Conservation (phyloP, 2,797 vertebrate genomes). For the Poeciliopsis infans region DNA sequence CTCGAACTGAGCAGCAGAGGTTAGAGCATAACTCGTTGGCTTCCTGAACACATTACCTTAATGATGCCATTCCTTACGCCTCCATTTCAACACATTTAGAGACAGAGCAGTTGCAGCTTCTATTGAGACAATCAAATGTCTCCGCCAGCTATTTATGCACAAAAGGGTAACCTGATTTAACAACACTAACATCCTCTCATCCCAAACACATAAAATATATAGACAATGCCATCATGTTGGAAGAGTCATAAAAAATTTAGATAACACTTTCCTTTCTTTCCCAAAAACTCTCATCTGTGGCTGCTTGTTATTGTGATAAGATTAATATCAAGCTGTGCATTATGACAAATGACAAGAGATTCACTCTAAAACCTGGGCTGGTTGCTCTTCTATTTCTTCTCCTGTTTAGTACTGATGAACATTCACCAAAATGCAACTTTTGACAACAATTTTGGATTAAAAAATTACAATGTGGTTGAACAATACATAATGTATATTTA, state of each 20-base stretch:
- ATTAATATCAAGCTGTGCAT: conserved; percentile 76
- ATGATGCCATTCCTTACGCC: conserved; percentile 73
- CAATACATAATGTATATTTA: not conserved
- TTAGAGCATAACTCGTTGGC: conserved; percentile 67
- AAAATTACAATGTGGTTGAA: not conserved
- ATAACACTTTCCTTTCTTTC: conserved; percentile 64
- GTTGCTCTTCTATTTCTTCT: conserved; percentile 35
- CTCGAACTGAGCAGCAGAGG: conserved; percentile 70
- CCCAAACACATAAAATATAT: conserved; percentile 69
- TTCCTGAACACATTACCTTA: conserved; percentile 78
- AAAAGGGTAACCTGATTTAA: conserved; percentile 65
- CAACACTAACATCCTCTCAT: conserved; percentile 50
- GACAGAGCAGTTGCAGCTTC: conserved; percentile 62
- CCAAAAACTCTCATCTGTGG: conserved; percentile 60
- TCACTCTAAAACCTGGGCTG: conserved; percentile 31
- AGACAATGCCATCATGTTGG: conserved; percentile 59
- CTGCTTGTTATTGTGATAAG: conserved; percentile 70
- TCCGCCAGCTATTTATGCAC: conserved; percentile 67
- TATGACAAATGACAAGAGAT: conserved; percentile 63
- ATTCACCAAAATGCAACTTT: not conserved
- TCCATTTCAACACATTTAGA: conserved; percentile 71
- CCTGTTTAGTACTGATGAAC: conserved; percentile 12
- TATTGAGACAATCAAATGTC: conserved; percentile 76
- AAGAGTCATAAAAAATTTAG: conserved; percentile 77
- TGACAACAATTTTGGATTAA: not conserved